phyloP scores from a whole-genome alignment of 92 coral and sea anemone genomes.

The Heliopora coerulea region DNA sequence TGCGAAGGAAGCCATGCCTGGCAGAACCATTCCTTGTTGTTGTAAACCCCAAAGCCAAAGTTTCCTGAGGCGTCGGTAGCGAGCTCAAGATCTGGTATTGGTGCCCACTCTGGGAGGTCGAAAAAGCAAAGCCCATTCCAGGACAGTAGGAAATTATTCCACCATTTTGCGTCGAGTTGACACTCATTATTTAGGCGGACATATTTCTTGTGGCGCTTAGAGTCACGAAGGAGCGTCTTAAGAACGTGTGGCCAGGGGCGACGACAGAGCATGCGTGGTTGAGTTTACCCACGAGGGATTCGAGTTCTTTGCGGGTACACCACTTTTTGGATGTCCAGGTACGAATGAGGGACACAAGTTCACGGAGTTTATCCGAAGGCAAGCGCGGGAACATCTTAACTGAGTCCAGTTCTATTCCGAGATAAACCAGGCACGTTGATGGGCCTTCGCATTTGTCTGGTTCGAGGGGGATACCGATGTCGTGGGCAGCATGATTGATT shows the following conservation, averaged over 20 bases:
- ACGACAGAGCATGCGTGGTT: constrained; percentile 50
- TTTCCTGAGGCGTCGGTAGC: constrained; percentile 51
- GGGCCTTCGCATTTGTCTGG: constrained; percentile 39
- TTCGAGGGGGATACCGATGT: constrained; percentile 26
- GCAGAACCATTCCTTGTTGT: constrained; percentile 45
- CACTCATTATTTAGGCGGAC: constrained; percentile 46
- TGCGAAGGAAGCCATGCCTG: constrained; percentile 29
- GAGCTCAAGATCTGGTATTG: constrained; percentile 38
- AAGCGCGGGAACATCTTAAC: background rate
- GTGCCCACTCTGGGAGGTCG: constrained; percentile 43
- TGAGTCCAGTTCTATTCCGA: constrained; percentile 37
- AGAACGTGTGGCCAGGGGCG: constrained; percentile 54
- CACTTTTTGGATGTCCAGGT: background rate
- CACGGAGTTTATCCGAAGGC: constrained; percentile 16
- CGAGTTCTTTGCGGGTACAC: constrained; percentile 35
- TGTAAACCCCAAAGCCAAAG: constrained; percentile 47
- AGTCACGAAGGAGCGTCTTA: constrained; percentile 47
- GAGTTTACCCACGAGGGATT: constrained; percentile 56
- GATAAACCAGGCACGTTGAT: constrained; percentile 7
- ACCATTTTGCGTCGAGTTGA: constrained; percentile 54
- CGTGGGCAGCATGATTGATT: background rate
- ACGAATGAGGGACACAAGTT: background rate
- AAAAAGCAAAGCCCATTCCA: constrained; percentile 59
- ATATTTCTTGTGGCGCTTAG: constrained; percentile 43
- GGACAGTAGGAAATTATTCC: constrained; percentile 49